These are phyloP conservation scores for Rachycentron canadum DNA, from an alignment of 2,797 vertebrate species.

Conservation along the genomic window DNA sequence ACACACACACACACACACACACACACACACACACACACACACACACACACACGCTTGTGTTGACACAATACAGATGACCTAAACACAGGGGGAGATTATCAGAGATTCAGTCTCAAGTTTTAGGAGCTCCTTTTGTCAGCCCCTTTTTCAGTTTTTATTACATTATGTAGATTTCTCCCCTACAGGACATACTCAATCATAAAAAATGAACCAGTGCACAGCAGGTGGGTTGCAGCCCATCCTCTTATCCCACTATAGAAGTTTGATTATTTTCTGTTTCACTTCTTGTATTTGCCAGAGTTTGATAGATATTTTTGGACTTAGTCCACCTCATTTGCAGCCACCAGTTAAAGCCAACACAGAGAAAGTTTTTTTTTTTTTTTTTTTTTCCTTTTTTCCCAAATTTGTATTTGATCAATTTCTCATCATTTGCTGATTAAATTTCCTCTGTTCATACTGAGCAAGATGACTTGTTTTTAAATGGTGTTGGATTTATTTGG, in stretches of 20 bases:
- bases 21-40: no score
- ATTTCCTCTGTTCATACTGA: conserved; percentile 18
- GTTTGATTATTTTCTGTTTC: conserved; percentile 33
- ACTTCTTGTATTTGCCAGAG: conserved; percentile 20
- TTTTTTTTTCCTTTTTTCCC: conserved; percentile 14
- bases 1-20: conserved; percentile 37
- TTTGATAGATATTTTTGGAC: conserved; percentile 40
- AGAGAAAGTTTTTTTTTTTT: no score
- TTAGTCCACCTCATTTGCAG: conserved; percentile 20
- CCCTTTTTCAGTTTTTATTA: conserved; percentile 57
- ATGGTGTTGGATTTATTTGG: conserved; percentile 26
- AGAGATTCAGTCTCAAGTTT: conserved; percentile 48
- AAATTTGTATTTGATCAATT: conserved; percentile 45
- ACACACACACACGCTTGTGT: conserved; percentile 63
- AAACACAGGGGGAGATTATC: conserved; percentile 63
- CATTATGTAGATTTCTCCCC: conserved; percentile 39
- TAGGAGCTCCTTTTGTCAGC: conserved; percentile 48
- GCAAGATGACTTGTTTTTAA: conserved; percentile 7
- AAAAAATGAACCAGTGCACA: conserved; percentile 23
- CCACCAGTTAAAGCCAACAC: conserved; percentile 30
- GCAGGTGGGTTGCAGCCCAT: background rate
- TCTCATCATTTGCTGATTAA: conserved; percentile 24
- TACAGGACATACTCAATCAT: conserved; percentile 29
- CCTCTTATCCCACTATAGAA: background rate
- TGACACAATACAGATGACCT: conserved; percentile 75